Base-by-base conservation (phyloP, 2,797 vertebrate species). In the Macroramphosus scolopax region DNA sequence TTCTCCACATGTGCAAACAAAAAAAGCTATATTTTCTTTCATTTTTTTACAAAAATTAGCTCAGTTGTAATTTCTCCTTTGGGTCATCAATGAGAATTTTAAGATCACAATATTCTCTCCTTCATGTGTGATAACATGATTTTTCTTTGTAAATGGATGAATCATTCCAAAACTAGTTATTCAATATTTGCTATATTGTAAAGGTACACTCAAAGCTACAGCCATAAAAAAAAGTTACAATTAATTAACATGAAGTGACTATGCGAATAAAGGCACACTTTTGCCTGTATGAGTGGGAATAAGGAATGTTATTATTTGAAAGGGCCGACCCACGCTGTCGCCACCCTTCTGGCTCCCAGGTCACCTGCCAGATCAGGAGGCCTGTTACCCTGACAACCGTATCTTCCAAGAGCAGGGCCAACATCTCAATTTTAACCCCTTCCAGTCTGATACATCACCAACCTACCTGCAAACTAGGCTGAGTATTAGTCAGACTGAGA, bases 311-410 rank as follows among this genome's bases (percentile, higher is more conserved):
- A 45, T 66, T 57, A 52, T 31, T 67, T 49, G n/a, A 82, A 71
- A 75, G 73, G 69, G 65, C 72, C 77, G 56, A 63, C 55, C 52
- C 35, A 40, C 24, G 24, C 55, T 51, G 87, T 83, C 86, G 88
- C 86, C 83, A 83, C 67, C 89, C 91, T 83, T 83, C 89, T 88
- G 89, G 91, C 91, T 94, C 90, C 91, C 91, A 92, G 92, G 92
- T 94, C 93, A 96, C 93, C 92, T 92, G 91, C 91, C 89, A 92
- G 92, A 94, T 92, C 92, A 92, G 91, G 89, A 93, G 90, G 92
- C 89, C 90, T 78, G 93, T 94, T 94, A 90, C 93, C 92, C 89
- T 85, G 90, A 92, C 91, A 95, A 95, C 93, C 89, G 86, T 91
- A 92, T 94, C 92, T 92, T 89, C 88, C 89, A 90, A 89, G 85